These are phyloP conservation scores for Cantharis flavilabris DNA, from an alignment of 2,888 invertebrate species.

Conservation along the genomic window DNA sequence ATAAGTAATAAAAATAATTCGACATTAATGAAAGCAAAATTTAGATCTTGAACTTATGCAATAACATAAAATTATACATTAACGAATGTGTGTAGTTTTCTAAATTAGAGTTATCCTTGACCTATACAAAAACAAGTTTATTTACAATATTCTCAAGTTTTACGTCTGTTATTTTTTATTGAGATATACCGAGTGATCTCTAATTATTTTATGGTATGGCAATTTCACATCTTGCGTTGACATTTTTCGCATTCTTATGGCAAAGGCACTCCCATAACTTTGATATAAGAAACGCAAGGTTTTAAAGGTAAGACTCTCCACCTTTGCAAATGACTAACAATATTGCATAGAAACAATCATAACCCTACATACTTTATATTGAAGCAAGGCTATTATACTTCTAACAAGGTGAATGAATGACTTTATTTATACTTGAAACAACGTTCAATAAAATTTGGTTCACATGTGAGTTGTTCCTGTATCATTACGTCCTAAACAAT, in stretches of 20 bases:
- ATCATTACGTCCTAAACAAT: neutral
- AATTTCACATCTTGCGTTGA: neutral
- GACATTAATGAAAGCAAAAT: neutral
- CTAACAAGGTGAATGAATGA: slow-evolving; percentile 1
- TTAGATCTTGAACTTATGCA: neutral
- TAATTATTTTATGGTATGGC: neutral
- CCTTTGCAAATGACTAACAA: slow-evolving; percentile 14
- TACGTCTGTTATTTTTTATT: neutral
- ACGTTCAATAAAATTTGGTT: neutral
- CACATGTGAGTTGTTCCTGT: neutral
- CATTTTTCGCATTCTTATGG: slow-evolving; percentile 21
- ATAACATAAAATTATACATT: neutral
- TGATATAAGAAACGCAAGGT: slow-evolving; percentile 16
- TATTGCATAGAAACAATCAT: neutral
- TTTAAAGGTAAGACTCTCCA: slow-evolving; percentile 16
- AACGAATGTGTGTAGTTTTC: neutral
- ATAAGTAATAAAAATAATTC: neutral
- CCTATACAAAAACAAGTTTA: neutral
- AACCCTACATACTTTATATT: neutral
- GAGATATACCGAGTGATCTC: neutral
- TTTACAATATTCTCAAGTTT: neutral
- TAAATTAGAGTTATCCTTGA: neutral
- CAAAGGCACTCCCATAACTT: slow-evolving; percentile 18
- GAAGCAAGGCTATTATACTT: neutral
- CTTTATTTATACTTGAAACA: neutral